Evolutionary conservation across 1,140 invertebrate genomes (phyloP).

Genomic region (Trachymyrmex cornetzi): DNA sequence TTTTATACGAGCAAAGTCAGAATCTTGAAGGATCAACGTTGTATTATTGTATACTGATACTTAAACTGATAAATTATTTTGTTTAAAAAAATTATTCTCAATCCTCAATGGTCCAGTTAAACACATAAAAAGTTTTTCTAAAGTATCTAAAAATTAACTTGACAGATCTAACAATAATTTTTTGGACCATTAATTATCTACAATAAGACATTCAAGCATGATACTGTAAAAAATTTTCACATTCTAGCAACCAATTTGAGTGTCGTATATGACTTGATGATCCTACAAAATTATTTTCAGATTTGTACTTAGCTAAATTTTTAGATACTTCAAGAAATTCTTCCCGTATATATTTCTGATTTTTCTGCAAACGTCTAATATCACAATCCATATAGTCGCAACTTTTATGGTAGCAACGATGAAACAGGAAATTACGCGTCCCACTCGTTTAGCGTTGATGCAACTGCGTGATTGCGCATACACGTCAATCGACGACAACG

Average conservation of each 20-base stretch:
- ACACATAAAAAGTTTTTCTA: too few relatives aligned
- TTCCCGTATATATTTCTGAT: background rate
- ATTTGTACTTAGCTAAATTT: too few relatives aligned
- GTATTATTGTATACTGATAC: background rate
- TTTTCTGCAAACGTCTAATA: background rate
- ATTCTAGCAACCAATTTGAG: too few relatives aligned
- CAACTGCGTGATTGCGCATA: slow-evolving; percentile 50
- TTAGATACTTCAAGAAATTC: too few relatives aligned
- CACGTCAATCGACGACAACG: slow-evolving; percentile 35
- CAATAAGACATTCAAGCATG: too few relatives aligned
- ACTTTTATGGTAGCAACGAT: background rate
- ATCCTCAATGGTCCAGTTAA: background rate
- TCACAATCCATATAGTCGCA: background rate
- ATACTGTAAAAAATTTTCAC: too few relatives aligned
- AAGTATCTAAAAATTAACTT: too few relatives aligned
- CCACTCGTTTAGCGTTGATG: slow-evolving; percentile 61
- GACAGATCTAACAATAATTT: too few relatives aligned
- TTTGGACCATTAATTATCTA: too few relatives aligned
- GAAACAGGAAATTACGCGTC: slow-evolving; percentile 46
- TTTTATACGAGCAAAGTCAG: background rate
- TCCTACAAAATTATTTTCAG: too few relatives aligned
- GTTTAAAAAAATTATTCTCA: background rate
- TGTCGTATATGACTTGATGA: too few relatives aligned
- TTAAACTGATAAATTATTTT: background rate
- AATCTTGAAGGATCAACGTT: slow-evolving; percentile 3